phyloP scores from a whole-genome alignment of 2,888 invertebrate species.

The Xylocampa areola region DNA sequence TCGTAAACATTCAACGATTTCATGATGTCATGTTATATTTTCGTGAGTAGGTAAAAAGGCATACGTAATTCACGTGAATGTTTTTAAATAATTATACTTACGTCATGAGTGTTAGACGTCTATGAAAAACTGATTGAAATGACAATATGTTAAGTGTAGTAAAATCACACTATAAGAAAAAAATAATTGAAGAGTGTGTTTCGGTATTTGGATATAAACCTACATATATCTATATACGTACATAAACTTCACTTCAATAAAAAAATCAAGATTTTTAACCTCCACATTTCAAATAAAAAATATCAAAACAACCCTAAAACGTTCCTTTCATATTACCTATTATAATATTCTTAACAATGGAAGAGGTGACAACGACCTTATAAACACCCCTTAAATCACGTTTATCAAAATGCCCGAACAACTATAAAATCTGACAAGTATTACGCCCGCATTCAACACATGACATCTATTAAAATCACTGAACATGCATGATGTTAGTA shows the following conservation, averaged over 20 bases:
- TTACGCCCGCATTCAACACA: constrained; percentile 27
- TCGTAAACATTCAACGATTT: constrained; percentile 32
- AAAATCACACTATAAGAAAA: no score
- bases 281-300: no score
- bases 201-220: no score
- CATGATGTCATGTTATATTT: constrained; percentile 19
- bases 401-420: not conserved
- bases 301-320: no score
- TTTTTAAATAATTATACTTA: not conserved
- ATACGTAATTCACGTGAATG: not conserved
- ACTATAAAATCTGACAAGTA: constrained; percentile 5
- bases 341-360: not conserved
- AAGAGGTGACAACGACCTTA: not conserved
- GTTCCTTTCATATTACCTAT: no score
- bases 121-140: no score
- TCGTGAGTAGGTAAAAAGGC: not conserved
- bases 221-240: no score
- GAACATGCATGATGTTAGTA: constrained; percentile 23
- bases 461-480: constrained; percentile 38
- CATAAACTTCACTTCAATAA: no score
- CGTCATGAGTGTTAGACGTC: no score
- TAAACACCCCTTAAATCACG: not conserved
- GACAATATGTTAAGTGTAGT: no score
- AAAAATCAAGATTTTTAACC: no score
- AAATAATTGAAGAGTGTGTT: no score